Base-by-base conservation (phyloP, 2,113 vertebrate genomes). In the Hippocampus comes region DNA sequence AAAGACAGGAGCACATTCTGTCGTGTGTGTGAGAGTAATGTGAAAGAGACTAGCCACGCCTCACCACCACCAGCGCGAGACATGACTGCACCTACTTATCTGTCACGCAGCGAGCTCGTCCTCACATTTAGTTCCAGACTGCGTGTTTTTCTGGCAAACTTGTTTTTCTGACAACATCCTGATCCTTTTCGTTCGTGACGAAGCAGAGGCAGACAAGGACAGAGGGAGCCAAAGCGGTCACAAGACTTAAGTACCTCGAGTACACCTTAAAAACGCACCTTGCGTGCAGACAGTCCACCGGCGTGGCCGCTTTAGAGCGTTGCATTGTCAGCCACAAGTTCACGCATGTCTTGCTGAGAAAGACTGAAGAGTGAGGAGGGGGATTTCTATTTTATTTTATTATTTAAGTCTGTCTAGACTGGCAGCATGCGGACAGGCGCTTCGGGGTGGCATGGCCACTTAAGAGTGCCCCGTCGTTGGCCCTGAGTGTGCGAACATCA, bases 21-120 rank as follows among this genome's bases (percentile, higher is more conserved):
- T 68, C 78, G 61, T 55, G 69, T 81, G 67, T 81, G 79, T 56
- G 53, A 5, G 57, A 78, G 76, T 79, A 76, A 77, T 77, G 68
- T 78, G 60, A 82, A 86, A 79, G 63, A 79, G 81, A 84, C 80
- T 83, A 86, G 88, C 88, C 82, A 79, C 85, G 82, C 84, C 81
- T 87, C 73, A 82, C 84, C 84, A 87, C 87, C 84, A 87, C 88
- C 30, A 75, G 81, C 46, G 6, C 34, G 34, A 38, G 34, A 38
- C 77, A 76, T 80, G 82, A 84, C 72, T 1, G 27, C 74, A 64
- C 76, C 60, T 63, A 55, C 76, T 56, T 63, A 55, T 65, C 2
- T 1, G 30, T 17, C 25, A 77, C 10, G 48, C 43, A 10, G 49
- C 48, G 25, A 34, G 30, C 64, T 41, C 20, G 14, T 57, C 8